Evolutionary conservation across 2,888 invertebrate genomes (phyloP).

Genomic region (Chesias legatella): DNA sequence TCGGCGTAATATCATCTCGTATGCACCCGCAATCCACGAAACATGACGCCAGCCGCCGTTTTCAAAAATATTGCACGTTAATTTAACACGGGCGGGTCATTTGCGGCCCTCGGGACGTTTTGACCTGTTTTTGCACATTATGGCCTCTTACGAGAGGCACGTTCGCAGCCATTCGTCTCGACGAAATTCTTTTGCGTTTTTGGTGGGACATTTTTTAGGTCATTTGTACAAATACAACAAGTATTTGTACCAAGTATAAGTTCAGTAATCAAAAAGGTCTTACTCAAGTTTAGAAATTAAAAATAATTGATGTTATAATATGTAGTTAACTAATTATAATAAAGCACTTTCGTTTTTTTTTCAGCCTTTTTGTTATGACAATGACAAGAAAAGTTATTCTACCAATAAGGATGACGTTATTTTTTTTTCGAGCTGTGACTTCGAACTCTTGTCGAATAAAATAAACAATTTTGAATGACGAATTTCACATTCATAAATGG

Average conservation of each 20-base stretch:
- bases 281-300: no score
- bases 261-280: no score
- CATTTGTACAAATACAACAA: no score
- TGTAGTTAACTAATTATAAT: no score
- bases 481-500: slow-evolving; percentile 22
- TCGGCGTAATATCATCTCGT: slow-evolving; percentile 35
- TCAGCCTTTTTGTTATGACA: no score
- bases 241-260: no score
- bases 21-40: slow-evolving; percentile 55
- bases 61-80: slow-evolving; percentile 79
- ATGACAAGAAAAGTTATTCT: no score
- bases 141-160: slow-evolving; percentile 39
- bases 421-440: no score
- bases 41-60: slow-evolving; percentile 73
- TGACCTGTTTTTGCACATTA: slow-evolving; percentile 44
- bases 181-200: slow-evolving; percentile 27
- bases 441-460: no score
- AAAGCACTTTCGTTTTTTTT: no score
- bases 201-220: slow-evolving; percentile 1
- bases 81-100: slow-evolving; percentile 72
- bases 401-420: no score
- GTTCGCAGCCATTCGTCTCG: slow-evolving; percentile 49
- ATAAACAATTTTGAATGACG: slow-evolving; percentile 6
- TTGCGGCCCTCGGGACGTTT: slow-evolving; percentile 49
- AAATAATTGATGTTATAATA: no score